These are phyloP conservation scores for Platygyra sinensis DNA, from an alignment of 64 coral and sea anemone species.

Conservation along the genomic window DNA sequence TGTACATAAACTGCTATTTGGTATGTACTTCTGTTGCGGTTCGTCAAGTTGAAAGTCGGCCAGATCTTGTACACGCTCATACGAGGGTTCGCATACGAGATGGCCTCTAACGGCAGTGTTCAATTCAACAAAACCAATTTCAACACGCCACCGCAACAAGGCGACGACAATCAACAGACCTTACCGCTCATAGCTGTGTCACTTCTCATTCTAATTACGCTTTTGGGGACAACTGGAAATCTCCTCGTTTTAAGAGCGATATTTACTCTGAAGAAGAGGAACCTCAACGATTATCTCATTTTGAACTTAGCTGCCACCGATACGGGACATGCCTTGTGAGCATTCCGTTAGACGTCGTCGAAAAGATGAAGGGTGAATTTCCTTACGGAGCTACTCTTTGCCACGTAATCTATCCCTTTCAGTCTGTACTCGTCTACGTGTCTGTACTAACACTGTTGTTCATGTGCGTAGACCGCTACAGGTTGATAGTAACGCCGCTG, in stretches of 20 bases:
- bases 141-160: not conserved
- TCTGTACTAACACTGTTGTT: conserved; percentile 47
- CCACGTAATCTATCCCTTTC: conserved; percentile 62
- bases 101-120: not conserved
- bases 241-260: conserved; percentile 49
- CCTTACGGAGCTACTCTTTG: conserved; percentile 49
- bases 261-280: conserved; percentile 17
- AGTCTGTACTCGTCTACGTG: conserved; percentile 47
- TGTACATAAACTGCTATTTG: not conserved
- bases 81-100: not conserved
- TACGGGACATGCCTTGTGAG: conserved; percentile 36
- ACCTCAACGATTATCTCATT: conserved; percentile 73
- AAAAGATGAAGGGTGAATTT: conserved; percentile 6
- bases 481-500: conserved; percentile 43
- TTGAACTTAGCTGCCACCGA: conserved; percentile 61
- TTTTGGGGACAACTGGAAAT: conserved; percentile 47
- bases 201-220: conserved; percentile 11
- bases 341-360: conserved; percentile 56
- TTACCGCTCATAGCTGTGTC: not conserved
- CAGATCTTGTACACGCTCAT: not conserved
- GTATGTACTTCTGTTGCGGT: not conserved
- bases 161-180: not conserved
- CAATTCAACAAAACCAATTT: not conserved
- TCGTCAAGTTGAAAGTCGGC: not conserved
- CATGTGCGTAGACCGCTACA: conserved; percentile 55